These are phyloP conservation scores for Melanotaenia boesemani DNA, from an alignment of 2,797 vertebrate species.

Conservation along the genomic window DNA sequence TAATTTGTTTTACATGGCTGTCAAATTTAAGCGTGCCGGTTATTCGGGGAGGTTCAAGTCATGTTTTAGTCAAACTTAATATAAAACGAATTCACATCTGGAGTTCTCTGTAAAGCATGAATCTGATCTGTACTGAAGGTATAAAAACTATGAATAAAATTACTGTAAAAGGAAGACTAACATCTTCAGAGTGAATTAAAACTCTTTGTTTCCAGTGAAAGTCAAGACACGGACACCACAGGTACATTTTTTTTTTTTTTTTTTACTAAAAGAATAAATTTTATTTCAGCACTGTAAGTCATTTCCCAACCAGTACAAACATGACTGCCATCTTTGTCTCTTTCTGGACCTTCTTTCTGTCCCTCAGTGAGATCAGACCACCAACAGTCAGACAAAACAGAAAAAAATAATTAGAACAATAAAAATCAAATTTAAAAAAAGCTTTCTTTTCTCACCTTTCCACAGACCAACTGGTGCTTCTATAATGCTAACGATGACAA, in stretches of 20 bases:
- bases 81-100: too few relatives aligned
- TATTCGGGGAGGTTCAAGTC: too few relatives aligned
- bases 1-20: too few relatives aligned
- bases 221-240: constrained; percentile 32
- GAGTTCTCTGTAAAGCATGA: too few relatives aligned
- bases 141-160: too few relatives aligned
- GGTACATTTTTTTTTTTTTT: constrained; percentile 50
- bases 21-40: too few relatives aligned
- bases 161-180: too few relatives aligned
- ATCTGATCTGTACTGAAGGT: too few relatives aligned
- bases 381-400: constrained; percentile 87
- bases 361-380: constrained; percentile 86
- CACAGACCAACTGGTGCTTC: constrained; percentile 89
- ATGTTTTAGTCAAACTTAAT: too few relatives aligned
- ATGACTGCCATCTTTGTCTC: constrained; percentile 89
- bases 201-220: neutral
- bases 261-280: constrained; percentile 98
- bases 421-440: constrained; percentile 73
- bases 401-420: constrained; percentile 28
- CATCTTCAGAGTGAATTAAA: too few relatives aligned
- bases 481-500: constrained; percentile 88
- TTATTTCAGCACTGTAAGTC: constrained; percentile 98
- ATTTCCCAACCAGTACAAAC: constrained; percentile 94
- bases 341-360: constrained; percentile 84
- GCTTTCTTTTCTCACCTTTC: constrained; percentile 80